Percentiles rank a stretch among this genome's conserved stretches.
These are phyloP conservation scores for Sandelia bainsii DNA, from an alignment of 2,797 vertebrate genomes.

Conservation along the genomic window DNA sequence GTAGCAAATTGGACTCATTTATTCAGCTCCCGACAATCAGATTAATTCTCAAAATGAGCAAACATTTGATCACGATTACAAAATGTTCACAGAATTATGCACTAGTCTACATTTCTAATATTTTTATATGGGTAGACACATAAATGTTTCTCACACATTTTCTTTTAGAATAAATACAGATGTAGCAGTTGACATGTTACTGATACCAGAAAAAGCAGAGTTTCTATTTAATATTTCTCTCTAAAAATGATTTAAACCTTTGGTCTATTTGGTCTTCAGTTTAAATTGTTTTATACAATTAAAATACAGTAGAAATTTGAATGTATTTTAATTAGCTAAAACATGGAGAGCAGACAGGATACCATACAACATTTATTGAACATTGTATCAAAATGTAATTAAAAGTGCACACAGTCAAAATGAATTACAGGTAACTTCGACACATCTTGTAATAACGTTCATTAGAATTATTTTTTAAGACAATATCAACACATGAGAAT, in stretches of 20 bases:
- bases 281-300: background rate
- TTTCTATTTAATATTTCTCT: conserved; percentile 7
- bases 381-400: background rate
- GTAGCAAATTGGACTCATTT: conserved; percentile 14
- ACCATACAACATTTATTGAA: background rate
- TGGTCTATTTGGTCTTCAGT: too few species aligned
- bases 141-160: background rate
- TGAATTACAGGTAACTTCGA: background rate
- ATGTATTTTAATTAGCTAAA: too few species aligned
- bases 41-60: conserved; percentile 39
- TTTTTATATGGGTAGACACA: background rate
- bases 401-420: background rate
- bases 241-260: background rate
- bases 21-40: conserved; percentile 8
- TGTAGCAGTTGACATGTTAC: background rate
- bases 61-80: conserved; percentile 24
- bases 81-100: background rate
- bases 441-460: background rate
- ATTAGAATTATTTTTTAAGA: conserved; percentile 2
- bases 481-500: background rate
- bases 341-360: background rate
- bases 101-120: background rate
- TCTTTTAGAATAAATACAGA: background rate
- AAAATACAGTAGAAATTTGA: background rate
- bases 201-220: too few species aligned